Evolutionary conservation across 2,888 invertebrate species (phyloP), one percentile per base, ranked within the genome.

Genomic region (Ornithoptera alexandrae): DNA sequence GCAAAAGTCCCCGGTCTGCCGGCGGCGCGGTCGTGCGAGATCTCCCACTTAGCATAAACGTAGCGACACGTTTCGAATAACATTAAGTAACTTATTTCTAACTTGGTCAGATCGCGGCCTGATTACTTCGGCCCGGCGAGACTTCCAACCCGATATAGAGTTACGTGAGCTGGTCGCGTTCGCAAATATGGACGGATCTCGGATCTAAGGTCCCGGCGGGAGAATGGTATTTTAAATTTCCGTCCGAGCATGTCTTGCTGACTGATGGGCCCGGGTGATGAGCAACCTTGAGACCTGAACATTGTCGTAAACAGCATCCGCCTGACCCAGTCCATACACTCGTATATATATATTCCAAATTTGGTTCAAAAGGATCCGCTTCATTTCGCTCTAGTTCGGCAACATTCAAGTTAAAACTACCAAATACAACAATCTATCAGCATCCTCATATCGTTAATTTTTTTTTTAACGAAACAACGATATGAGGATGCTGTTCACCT

Each of bases 51-150:
- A 84, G 90, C 87, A 91, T 91, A 90, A 89, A 87, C 87, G 87
- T 86, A 83, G 84, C 81, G 87, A 89, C 90, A 90, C 89, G 89
- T 88, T 88, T 84, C 86, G 90, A 90, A 90, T 91, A 88, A 81
- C 83, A 87, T 88, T 87, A 85, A 81, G 83, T 81, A 79, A 80
- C 81, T 81, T 83, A 84, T 80, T 83, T 83, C 81, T 74, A 81
- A 82, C 78, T 81, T 81, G 79, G 79, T 73, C 76, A 82, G 86
- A 85, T 86, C 77, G 74, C 72, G 53, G 76, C 72, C 74, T 76
- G 81, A 81, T 81, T 81, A 75, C 76, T 72, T 72, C 72, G 75
- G 73, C 75, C 71, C 74, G 75, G 79, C 77, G 80, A 78, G 80
- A 81, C 80, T 80, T 78, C 74, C 76, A 79, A 83, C 82, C 81